Percentiles rank a stretch among this genome's conserved stretches.
These are phyloP conservation scores for Eolophus roseicapilla DNA, from an alignment of 2,113 vertebrate genomes.

Conservation along the genomic window DNA sequence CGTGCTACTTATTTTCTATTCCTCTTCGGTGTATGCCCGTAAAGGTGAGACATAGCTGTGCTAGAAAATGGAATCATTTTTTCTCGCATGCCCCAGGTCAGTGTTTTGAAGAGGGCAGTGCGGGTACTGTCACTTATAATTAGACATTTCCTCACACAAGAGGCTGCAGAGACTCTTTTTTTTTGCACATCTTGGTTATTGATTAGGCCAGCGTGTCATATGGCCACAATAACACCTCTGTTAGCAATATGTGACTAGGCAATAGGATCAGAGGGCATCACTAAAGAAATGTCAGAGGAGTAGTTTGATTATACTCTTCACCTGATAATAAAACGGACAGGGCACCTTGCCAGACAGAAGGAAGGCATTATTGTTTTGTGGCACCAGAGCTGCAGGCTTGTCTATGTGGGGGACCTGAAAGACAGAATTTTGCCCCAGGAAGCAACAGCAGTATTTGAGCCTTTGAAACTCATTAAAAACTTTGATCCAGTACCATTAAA, in stretches of 20 bases:
- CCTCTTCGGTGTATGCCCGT: conserved; percentile 56
- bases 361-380: neutral
- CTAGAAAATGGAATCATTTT: conserved; percentile 59
- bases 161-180: neutral
- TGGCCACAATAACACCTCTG: neutral
- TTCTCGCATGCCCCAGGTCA: conserved; percentile 11
- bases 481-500: neutral
- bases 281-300: neutral
- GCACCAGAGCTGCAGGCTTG: neutral
- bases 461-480: conserved; percentile 1
- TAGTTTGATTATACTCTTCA: neutral
- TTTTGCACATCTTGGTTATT: neutral
- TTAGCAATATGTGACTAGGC: neutral
- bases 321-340: neutral
- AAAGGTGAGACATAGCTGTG: conserved; percentile 69
- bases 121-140: conserved; percentile 12
- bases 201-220: neutral
- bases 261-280: neutral
- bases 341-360: neutral
- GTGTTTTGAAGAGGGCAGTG: neutral
- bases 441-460: neutral
- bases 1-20: conserved; percentile 72
- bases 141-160: neutral
- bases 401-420: accelerated
- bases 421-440: neutral